Base-by-base conservation (phyloP, 2,113 vertebrate genomes). In the Syngnathus typhle region DNA sequence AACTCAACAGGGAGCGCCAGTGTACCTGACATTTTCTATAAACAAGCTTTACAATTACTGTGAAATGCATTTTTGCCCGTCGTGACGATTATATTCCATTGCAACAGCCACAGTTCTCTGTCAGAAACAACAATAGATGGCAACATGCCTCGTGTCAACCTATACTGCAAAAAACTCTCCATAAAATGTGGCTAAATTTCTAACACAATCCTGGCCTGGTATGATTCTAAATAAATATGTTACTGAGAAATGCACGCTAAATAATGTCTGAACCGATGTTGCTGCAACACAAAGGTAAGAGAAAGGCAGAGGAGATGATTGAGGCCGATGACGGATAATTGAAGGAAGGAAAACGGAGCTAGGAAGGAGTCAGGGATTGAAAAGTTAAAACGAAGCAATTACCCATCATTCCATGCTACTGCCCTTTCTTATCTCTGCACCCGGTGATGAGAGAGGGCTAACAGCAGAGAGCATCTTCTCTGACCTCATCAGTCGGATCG, bases 361-460 rank as follows among this genome's bases (percentile, higher is more conserved):
- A 27, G 60, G 21, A 44, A 62, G n/a, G 23, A 62, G n/a, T 43
- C 39, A 23, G n/a, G 21, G 39, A 43, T 43, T 62, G n/a, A 21
- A 61, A 61, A 43, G 39, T 43, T 12, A 43, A 62, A 62, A 44
- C n/a, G 12, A 44, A 62, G 21, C 21, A 44, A 44, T 44, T 46
- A 44, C 60, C 41, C 21, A 16, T 62, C 41, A 43, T 62, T 62
- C 60, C 11, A 23, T 62, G 60, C 41, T 43, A 13, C n/a, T 62
- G 60, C 39, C 60, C 36, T 44, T 43, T 62, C 39, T 44, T 62
- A 62, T 44, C 60, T 23, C 41, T 27, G 10, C 38, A 23, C n/a
- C 27, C 39, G 7, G 12, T 43, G 39, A 44, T 62, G 39, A 60
- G 19, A 13, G 60, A 21, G 39, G 60, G 21, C 39, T 44, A 41